These are phyloP conservation scores for Minunthozetes semirufus DNA, from an alignment of 2,888 invertebrate species.

Conservation along the genomic window DNA sequence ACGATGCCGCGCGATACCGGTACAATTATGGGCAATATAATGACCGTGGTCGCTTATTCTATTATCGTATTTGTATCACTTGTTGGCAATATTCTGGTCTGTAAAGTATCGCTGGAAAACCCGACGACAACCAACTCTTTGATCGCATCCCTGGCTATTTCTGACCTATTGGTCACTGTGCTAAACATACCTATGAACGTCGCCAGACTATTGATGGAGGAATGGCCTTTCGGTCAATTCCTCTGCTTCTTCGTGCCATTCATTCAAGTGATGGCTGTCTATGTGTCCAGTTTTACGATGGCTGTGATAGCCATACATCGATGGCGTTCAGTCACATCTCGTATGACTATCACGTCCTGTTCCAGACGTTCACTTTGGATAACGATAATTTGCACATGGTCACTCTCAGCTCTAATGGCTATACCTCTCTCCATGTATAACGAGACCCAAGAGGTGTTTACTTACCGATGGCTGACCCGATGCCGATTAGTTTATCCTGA, in stretches of 20 bases:
- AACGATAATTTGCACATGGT: slow-evolving; percentile 45
- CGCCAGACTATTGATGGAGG: slow-evolving; percentile 47
- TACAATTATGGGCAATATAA: neutral
- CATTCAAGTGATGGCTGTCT: slow-evolving; percentile 47
- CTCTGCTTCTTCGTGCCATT: slow-evolving; percentile 50
- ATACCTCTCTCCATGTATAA: slow-evolving; percentile 34
- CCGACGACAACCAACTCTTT: slow-evolving; percentile 55
- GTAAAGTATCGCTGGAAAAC: slow-evolving; percentile 53
- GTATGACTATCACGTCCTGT: neutral
- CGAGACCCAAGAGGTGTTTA: slow-evolving; percentile 1
- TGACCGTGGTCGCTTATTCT: neutral
- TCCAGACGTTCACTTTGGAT: neutral
- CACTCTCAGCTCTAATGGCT: slow-evolving; percentile 37
- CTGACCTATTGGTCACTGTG: slow-evolving; percentile 48
- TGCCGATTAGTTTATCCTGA: slow-evolving; percentile 38
- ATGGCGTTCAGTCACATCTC: slow-evolving; percentile 41
- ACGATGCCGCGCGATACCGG: neutral
- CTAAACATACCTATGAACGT: slow-evolving; percentile 52
- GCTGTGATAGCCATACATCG: slow-evolving; percentile 51
- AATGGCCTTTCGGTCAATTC: slow-evolving; percentile 51
- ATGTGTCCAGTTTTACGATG: slow-evolving; percentile 51
- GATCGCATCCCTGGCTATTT: slow-evolving; percentile 54
- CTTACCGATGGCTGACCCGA: slow-evolving; percentile 25
- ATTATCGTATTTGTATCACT: slow-evolving; percentile 51
- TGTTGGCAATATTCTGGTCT: slow-evolving; percentile 51